These are phyloP conservation scores for Elgaria multicarinata DNA, from an alignment of 2,113 vertebrate species.

Conservation along the genomic window DNA sequence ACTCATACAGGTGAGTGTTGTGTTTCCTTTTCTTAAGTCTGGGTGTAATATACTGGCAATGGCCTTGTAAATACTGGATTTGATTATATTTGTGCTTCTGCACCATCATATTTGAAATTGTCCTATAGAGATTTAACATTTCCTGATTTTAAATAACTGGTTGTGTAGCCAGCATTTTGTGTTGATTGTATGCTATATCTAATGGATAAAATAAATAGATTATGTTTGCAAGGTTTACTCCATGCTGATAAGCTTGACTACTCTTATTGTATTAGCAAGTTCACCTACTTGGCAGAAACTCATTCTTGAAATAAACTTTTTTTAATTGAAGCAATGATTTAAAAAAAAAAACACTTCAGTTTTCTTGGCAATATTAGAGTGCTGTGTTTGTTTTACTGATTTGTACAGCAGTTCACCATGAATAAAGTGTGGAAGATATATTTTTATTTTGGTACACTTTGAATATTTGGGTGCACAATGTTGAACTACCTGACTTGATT, in stretches of 20 bases:
- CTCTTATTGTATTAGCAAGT: neutral
- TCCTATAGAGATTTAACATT: neutral
- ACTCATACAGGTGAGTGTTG: slow-evolving; percentile 91
- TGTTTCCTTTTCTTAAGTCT: neutral
- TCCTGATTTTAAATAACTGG: neutral
- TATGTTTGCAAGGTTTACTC: neutral
- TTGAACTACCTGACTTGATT: neutral
- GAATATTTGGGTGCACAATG: neutral
- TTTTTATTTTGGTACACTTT: neutral
- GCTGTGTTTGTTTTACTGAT: neutral
- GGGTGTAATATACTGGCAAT: neutral
- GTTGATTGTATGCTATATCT: neutral
- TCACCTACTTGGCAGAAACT: neutral
- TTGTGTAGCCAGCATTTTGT: neutral
- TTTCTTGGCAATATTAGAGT: neutral
- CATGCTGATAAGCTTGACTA: neutral
- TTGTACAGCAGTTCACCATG: neutral
- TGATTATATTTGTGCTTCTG: neutral
- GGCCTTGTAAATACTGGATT: neutral
- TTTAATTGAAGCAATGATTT: neutral
- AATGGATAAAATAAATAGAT: neutral
- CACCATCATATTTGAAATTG: neutral
- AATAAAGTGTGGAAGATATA: neutral
- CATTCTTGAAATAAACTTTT: slow-evolving; percentile 1
- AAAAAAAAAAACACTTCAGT: neutral